phyloP scores from a whole-genome alignment of 2,113 vertebrate species.

The Siniperca knerii region DNA sequence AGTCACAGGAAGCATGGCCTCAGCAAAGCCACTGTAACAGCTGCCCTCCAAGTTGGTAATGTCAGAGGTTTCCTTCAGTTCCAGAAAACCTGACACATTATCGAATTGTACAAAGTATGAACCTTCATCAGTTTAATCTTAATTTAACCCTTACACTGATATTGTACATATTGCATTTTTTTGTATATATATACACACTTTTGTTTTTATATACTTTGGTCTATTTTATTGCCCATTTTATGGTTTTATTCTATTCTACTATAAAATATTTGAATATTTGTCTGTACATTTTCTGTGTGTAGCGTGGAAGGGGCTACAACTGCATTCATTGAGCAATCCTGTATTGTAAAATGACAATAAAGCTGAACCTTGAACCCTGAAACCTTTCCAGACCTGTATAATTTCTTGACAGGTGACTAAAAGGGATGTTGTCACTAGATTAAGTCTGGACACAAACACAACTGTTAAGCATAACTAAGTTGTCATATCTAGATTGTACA shows the following conservation, averaged over 20 bases:
- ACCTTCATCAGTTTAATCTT: neutral
- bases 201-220: neutral
- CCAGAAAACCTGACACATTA: constrained; percentile 18
- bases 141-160: neutral
- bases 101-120: neutral
- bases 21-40: constrained; percentile 72
- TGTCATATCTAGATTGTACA: neutral
- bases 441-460: neutral
- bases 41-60: constrained; percentile 68
- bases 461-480: neutral
- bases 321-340: neutral
- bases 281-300: neutral
- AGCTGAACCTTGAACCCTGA: neutral
- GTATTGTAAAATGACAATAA: neutral
- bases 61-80: constrained; percentile 77
- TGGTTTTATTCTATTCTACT: neutral
- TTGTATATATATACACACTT: too few relatives aligned
- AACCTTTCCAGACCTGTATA: neutral
- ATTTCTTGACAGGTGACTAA: neutral
- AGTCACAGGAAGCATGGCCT: constrained; percentile 67
- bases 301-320: neutral
- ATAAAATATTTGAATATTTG: neutral
- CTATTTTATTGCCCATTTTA: neutral
- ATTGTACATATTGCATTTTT: neutral
- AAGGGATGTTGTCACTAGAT: neutral